These are phyloP conservation scores for Acanthococcus lagerstroemiae DNA, from an alignment of 2,888 invertebrate species.

Conservation along the genomic window DNA sequence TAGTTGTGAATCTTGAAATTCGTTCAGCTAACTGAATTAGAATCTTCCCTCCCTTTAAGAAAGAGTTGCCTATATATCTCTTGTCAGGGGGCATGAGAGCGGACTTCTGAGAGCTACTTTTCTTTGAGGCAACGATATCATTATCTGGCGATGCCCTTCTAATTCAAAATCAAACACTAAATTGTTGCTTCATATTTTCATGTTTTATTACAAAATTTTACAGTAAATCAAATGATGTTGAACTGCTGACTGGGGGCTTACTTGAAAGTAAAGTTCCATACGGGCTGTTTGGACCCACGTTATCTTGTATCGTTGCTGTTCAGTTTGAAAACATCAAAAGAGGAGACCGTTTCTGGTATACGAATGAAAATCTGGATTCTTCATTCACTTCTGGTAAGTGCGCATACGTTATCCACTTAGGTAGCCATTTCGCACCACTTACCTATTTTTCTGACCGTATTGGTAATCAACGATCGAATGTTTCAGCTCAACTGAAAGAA, in stretches of 20 bases:
- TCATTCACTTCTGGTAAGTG: slow-evolving; percentile 51
- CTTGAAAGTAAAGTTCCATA: slow-evolving; percentile 70
- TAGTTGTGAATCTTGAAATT: no score
- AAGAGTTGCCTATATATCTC: no score
- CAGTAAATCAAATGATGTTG: slow-evolving; percentile 64
- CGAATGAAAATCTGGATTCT: slow-evolving; percentile 84
- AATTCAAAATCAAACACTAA: not conserved
- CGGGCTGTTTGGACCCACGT: slow-evolving; percentile 75
- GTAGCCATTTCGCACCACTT: not conserved
- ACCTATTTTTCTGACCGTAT: not conserved
- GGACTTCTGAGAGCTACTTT: no score
- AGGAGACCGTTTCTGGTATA: slow-evolving; percentile 91
- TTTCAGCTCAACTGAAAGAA: slow-evolving; percentile 62
- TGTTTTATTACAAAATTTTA: not conserved
- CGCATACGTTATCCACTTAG: not conserved
- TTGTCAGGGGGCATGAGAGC: no score
- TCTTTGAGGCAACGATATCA: no score
- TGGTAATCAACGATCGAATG: no score
- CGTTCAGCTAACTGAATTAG: no score
- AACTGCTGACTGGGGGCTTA: slow-evolving; percentile 72
- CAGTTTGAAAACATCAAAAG: slow-evolving; percentile 74
- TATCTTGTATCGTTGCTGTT: slow-evolving; percentile 71
- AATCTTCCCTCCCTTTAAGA: no score
- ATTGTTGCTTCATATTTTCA: no score
- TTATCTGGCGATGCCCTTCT: no score